Evolutionary conservation across 2,888 invertebrate species (phyloP), one percentile per base, ranked within the genome.

Genomic region (Pristionchus maxplancki): DNA sequence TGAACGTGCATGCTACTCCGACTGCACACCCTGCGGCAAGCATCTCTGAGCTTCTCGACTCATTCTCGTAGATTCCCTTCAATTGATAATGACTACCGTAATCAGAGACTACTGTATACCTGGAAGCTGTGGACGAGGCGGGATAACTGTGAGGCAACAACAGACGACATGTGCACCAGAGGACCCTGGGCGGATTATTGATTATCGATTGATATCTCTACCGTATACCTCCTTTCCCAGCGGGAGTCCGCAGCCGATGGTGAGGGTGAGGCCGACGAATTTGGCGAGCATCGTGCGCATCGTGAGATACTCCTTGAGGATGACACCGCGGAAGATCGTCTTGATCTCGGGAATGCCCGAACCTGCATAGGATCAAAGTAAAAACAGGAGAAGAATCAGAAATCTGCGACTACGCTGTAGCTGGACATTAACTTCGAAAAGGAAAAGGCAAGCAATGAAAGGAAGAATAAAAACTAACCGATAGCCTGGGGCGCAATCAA

Each of bases 91-190:
- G 5, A 31, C 34, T 37, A 58, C 28, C 31, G 31, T 74, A 74
- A 40, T 64, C 64, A 6, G 5, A 6, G 64, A 15, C 11, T 50
- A 31, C 82, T 15, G 34, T 53, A 40, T 85, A 87, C 86, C 67
- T 91, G 88, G 53, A 90, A 91, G 40, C 92, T 90, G 88, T 97
- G 97, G 93, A 98, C 97, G 93, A 98, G 96, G 3, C 97, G 97
- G 90, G 98, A 97, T 87, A 99, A 96, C 87, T 98, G 96, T 15
- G 97, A 97, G 0, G 98, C 98, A 90, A 98, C 97, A 95, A 99
- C 98, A 94, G 98, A 98, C 92, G 98, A 98, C 94, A 99, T 98
- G 96, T 99, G 99, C 88, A 99, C 98, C 95, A 99, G 98, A 24
- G 99, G 98, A 95, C 98, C 98, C 95, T 96, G 94, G 53, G 94